Conservation (phyloP, 2,113 vertebrate species). For the Chroicocephalus ridibundus region DNA sequence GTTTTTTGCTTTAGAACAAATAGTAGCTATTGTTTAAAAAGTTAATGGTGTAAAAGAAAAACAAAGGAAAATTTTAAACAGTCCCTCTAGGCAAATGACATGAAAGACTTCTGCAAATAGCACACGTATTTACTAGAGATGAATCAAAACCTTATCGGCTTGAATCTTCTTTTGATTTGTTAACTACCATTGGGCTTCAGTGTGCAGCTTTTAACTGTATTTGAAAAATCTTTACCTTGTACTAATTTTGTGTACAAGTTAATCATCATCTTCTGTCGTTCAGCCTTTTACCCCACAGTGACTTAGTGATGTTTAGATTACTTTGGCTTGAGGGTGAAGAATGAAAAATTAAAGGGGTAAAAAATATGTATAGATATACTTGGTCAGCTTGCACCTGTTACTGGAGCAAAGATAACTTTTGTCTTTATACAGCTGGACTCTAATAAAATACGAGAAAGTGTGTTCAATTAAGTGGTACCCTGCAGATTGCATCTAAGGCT, state of each 20-base stretch:
- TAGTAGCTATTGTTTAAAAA: neutral
- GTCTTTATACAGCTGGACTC: neutral
- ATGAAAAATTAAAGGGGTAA: neutral
- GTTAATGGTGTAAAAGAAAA: neutral
- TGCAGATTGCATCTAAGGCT: neutral
- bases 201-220: neutral
- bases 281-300: neutral
- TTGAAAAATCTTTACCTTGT: neutral
- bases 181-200: neutral
- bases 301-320: neutral
- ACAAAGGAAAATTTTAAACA: constrained; percentile 6
- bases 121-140: neutral
- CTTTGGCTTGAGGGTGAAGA: neutral
- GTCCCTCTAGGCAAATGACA: neutral
- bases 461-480: neutral
- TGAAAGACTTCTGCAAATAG: constrained; percentile 11
- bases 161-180: neutral
- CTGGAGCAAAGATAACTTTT: neutral
- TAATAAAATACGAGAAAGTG: neutral
- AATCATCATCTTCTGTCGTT: neutral
- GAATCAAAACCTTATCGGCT: neutral
- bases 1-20: neutral
- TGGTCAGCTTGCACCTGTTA: neutral
- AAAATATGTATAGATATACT: neutral
- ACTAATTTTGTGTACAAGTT: neutral